Evolutionary conservation across 2,888 invertebrate species (phyloP), one percentile per base, ranked within the genome.

Genomic region (Trachelus tabidus): DNA sequence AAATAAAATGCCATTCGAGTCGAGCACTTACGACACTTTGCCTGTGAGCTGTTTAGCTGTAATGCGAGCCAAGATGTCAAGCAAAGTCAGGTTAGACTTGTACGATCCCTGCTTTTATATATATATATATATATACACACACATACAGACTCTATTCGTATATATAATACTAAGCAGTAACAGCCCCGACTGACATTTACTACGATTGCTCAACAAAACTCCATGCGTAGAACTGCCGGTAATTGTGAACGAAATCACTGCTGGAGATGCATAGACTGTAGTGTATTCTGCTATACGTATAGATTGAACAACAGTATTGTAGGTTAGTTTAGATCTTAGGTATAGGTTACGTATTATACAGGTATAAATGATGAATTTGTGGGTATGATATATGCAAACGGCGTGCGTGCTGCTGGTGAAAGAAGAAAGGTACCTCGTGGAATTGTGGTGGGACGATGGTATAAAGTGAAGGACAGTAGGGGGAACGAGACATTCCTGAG

Each of bases 401-500:
- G 56, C 56, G 56, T 56, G 23, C 23, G 23, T 56, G 23, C 56
- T 56, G 56, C 9, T 56, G 56, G 56, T 56, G 71, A 31, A 71
- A 71, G 71, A 33, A 31, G 71, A 71, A 71, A 34, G 71, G 71
- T 34, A 71, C 31, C 31, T 71, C 23, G 71, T 71, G 12, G 34
- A 71, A 71, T 71, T 23, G 71, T 71, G 33, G 31, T 71, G 33
- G 71, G 34, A 34, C 56, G 34, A 68, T 35, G 68, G 77, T 68
- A 68, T 12, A 69, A 68, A 34, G 31, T 31, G 68, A 68, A 68
- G 34, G 31, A 11, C n/a, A 69, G 69, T 15, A 68, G 4, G 75
- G 34, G 31, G 75, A 33, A 33, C n/a, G 34, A 68, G 40, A 68
- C 83, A 84, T 85, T 81, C 84, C 79, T 11, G 6, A 56, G 85